Percentiles rank a stretch among this genome's conserved stretches.
phyloP scores from a whole-genome alignment of 2,888 invertebrate genomes.

The Drosophila mercatorum region DNA sequence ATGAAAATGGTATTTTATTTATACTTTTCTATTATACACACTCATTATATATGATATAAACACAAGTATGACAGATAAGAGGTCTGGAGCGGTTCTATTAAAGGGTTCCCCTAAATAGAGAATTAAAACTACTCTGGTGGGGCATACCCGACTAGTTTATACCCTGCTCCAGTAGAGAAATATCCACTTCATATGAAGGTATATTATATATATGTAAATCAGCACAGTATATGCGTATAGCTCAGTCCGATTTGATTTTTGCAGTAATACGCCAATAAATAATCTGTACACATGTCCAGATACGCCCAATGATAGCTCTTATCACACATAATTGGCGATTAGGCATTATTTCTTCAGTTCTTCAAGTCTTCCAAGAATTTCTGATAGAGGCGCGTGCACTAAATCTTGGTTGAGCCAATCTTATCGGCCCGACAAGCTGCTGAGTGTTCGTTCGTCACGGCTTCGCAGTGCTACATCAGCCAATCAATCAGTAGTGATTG shows the following conservation, averaged over 20 bases:
- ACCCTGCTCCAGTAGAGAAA: background rate
- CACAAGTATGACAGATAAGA: background rate
- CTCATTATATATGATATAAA: background rate
- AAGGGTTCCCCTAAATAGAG: background rate
- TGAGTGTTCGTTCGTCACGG: conserved; percentile 2
- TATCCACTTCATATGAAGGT: background rate
- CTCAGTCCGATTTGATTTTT: background rate
- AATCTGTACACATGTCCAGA: conserved; percentile 3
- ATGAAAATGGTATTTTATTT: conserved; percentile 60
- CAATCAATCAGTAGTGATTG: background rate
- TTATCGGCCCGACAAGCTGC: conserved; percentile 38
- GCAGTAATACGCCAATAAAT: conserved; percentile 6
- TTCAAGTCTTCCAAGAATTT: conserved; percentile 34
- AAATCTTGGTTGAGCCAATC: conserved; percentile 41
- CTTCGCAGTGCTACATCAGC: conserved; percentile 13
- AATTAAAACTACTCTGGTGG: background rate
- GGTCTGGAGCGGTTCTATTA: background rate
- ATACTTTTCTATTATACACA: background rate
- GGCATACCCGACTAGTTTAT: background rate
- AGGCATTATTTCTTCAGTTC: conserved; percentile 19
- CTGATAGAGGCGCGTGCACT: background rate
- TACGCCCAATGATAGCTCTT: background rate
- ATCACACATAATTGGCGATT: conserved; percentile 46
- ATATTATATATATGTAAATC: too few relatives aligned
- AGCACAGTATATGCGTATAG: background rate